phyloP scores from a whole-genome alignment of 2,797 vertebrate species.

The Miichthys miiuy region DNA sequence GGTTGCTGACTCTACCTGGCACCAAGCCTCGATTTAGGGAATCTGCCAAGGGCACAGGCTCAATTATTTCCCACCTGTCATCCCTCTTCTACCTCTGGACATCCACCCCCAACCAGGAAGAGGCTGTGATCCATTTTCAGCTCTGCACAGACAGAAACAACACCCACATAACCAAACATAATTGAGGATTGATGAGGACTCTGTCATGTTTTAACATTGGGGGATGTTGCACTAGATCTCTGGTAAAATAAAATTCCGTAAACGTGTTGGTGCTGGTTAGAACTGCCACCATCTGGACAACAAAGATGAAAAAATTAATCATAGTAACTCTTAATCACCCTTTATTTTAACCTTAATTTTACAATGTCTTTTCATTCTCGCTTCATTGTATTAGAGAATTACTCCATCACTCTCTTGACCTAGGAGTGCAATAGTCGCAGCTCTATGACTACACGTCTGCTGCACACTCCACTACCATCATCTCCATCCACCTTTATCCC shows the following conservation, averaged over 20 bases:
- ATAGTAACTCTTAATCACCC: slow-evolving; percentile 48
- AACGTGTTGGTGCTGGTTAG: slow-evolving; percentile 9
- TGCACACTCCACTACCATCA: slow-evolving; percentile 15
- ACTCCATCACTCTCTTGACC: slow-evolving; percentile 52
- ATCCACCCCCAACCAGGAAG: slow-evolving; percentile 16
- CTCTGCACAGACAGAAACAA: slow-evolving; percentile 21
- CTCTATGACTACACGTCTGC: slow-evolving; percentile 30
- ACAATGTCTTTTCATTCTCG: slow-evolving; percentile 40
- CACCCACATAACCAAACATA: slow-evolving; percentile 16
- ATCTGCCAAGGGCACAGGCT: slow-evolving; percentile 26
- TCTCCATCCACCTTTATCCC: slow-evolving; percentile 50
- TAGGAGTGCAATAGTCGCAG: slow-evolving; percentile 27
- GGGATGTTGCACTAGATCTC: background rate
- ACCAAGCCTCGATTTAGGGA: slow-evolving; percentile 21
- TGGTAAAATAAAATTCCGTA: slow-evolving; percentile 1
- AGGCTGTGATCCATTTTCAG: slow-evolving; percentile 44
- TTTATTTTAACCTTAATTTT: slow-evolving; percentile 39
- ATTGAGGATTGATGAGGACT: slow-evolving; percentile 7
- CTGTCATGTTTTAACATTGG: slow-evolving; percentile 23
- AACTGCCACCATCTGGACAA: slow-evolving; percentile 13
- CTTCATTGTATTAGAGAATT: slow-evolving; percentile 56
- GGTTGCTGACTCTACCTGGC: slow-evolving; percentile 24
- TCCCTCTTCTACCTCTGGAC: slow-evolving; percentile 30
- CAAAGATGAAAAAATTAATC: slow-evolving; percentile 34
- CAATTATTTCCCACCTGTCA: slow-evolving; percentile 58